phyloP scores from a whole-genome alignment of 2,888 invertebrate genomes.

The Tribolium freemani region DNA sequence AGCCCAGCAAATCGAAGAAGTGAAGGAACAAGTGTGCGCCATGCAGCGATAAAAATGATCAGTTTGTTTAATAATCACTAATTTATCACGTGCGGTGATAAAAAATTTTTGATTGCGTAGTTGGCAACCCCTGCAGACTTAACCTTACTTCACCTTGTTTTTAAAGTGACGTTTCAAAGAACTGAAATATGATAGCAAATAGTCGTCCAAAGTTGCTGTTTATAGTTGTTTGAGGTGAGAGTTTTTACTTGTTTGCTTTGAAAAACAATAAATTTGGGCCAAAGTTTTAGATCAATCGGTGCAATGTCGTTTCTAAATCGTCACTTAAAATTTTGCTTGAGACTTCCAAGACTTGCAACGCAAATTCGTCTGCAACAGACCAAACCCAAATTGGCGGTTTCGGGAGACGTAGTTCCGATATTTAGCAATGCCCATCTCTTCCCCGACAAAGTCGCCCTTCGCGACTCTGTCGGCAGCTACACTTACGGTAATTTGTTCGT shows the following conservation, averaged over 20 bases:
- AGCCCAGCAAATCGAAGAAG: constrained; percentile 80
- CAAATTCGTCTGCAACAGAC: constrained; percentile 57
- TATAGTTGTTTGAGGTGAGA: not conserved
- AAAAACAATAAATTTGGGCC: not conserved
- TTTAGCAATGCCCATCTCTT: constrained; percentile 78
- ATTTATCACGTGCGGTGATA: constrained; percentile 5
- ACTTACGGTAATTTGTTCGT: constrained; percentile 81
- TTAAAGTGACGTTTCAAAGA: constrained; percentile 42
- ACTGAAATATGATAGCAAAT: constrained; percentile 43
- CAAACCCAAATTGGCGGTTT: constrained; percentile 54
- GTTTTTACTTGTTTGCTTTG: not conserved
- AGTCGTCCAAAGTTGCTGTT: not conserved
- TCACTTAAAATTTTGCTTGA: constrained; percentile 5
- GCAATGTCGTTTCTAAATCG: constrained; percentile 17
- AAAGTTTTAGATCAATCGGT: not conserved
- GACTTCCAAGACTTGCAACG: not conserved
- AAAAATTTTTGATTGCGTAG: constrained; percentile 15
- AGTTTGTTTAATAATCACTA: constrained; percentile 5
- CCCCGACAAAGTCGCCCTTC: constrained; percentile 77
- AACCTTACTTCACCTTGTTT: constrained; percentile 46
- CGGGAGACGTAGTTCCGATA: constrained; percentile 71
- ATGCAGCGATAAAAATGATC: constrained; percentile 57
- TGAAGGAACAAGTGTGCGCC: constrained; percentile 80
- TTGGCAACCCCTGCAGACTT: constrained; percentile 44
- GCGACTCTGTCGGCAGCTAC: constrained; percentile 80